Conservation (phyloP, 2,888 invertebrate genomes). For the Drosophila gaucha region DNA sequence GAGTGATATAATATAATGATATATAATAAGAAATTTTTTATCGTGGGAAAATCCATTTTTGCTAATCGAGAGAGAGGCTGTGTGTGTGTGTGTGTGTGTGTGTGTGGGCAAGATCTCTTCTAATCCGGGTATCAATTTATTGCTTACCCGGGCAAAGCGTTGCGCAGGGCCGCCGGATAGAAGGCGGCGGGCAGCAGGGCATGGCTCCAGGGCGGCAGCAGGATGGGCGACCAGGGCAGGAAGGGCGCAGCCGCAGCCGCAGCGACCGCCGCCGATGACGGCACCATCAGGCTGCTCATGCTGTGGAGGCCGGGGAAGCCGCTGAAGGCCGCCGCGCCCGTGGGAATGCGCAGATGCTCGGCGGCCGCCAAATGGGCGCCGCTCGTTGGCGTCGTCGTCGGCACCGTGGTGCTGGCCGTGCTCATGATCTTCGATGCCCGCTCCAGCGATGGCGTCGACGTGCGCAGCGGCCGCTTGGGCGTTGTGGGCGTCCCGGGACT, state of each 20-base stretch:
- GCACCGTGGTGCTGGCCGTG: constrained; percentile 76
- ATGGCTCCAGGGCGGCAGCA: constrained; percentile 90
- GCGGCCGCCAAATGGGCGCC: constrained; percentile 56
- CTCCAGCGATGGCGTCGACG: constrained; percentile 71
- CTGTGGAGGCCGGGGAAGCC: constrained; percentile 80
- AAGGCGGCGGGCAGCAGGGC: constrained; percentile 89
- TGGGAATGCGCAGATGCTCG: constrained; percentile 82
- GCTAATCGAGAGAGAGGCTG: background rate
- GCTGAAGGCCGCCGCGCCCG: constrained; percentile 82
- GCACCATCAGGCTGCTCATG: constrained; percentile 84
- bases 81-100: too few relatives aligned
- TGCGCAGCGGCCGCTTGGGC: constrained; percentile 68
- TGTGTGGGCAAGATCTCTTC: background rate
- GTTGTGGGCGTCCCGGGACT: constrained; percentile 69
- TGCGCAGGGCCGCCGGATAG: constrained; percentile 89
- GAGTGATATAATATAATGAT: too few relatives aligned
- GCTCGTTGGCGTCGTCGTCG: constrained; percentile 56
- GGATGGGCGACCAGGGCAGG: constrained; percentile 90
- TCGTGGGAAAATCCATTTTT: too few relatives aligned
- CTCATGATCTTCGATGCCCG: constrained; percentile 49
- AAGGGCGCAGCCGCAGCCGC: constrained; percentile 89
- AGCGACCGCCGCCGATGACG: constrained; percentile 86
- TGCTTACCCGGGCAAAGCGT: constrained; percentile 90
- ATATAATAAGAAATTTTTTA: too few relatives aligned
- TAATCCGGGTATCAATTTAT: background rate